Evolutionary conservation across 2,113 vertebrate genomes (phyloP), one percentile per base, ranked within the genome.

Genomic region (Toxostoma redivivum): DNA sequence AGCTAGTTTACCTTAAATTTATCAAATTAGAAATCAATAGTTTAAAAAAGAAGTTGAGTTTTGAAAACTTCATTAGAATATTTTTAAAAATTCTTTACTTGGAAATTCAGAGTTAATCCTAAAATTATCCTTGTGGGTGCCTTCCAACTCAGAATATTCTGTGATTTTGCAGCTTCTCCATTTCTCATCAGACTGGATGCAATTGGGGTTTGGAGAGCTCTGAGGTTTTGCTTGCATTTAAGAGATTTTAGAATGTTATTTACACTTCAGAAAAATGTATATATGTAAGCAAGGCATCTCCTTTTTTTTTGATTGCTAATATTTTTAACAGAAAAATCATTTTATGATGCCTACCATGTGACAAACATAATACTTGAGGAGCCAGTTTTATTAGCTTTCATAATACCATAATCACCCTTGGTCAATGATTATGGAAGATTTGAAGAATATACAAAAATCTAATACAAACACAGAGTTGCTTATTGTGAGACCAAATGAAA

Each of bases 121-220:
- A 18, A 70, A 44, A 58, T 79, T 56, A 31, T 54, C 6, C 24
- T 42, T 69, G 10, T 42, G 16, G 7, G 14, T 76, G 17, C 17
- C 30, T 53, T 53, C n/a, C 12, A 53, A 8, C 5, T 35, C 30
- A 76, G 24, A 61, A 47, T 40, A 67, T 42, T 82, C 30, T 74
- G 38, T 53, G 24, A 45, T 60, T 81, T 38, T 40, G 20, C 0
- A 1, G 24, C 40, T 70, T 5, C 9, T 70, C 17, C n/a, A 42
- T 81, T 48, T 84, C 60, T 70, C 18, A 70, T 73, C 35, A 57
- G 47, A 53, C 30, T 74, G 25, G 12, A 22, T 45, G 12, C 25
- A 70, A 18, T 1, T 54, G 25, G 3, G 4, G 3, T 6, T 42
- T 44, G 11, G 2, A 5, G 20, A 9, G 4, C 4, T 16, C 15